Conservation (phyloP, 1,140 invertebrate species). For the Hermatobates lingyangjiaoensis region DNA sequence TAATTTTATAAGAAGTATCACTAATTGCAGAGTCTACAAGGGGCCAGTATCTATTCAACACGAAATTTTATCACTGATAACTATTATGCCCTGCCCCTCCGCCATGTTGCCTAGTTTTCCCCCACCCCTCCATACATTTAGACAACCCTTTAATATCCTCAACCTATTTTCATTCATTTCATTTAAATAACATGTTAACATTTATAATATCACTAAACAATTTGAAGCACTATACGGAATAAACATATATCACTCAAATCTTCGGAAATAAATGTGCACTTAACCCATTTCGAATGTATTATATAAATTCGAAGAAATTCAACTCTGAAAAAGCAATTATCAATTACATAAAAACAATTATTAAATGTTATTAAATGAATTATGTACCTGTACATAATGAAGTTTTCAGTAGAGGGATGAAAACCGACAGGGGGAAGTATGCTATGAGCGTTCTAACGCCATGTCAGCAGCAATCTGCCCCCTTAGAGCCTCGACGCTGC, state of each 20-base stretch:
- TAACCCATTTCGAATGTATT: background rate
- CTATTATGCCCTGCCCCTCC: conserved; percentile 15
- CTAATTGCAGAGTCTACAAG: background rate
- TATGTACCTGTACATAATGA: conserved; percentile 11
- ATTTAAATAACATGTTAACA: background rate
- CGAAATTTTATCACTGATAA: background rate
- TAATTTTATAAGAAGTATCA: background rate
- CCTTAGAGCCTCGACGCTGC: background rate
- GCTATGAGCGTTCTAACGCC: conserved; percentile 9
- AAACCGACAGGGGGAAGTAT: conserved; percentile 11
- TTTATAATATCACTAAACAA: background rate
- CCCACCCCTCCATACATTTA: conserved; percentile 14
- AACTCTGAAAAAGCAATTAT: conserved; percentile 1
- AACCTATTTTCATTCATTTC: conserved; percentile 9
- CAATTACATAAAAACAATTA: conserved; percentile 2
- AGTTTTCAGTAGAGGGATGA: conserved; percentile 8
- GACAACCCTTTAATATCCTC: conserved; percentile 14
- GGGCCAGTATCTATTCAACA: background rate
- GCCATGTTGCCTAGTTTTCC: conserved; percentile 17
- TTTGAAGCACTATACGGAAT: background rate
- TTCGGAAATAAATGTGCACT: background rate
- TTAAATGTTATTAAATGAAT: background rate
- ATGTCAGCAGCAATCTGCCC: conserved; percentile 14
- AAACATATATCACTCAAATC: background rate
- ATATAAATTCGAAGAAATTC: background rate